Evolutionary conservation across 2,888 invertebrate genomes (phyloP).

Genomic region (Ichneumoninae sp.): DNA sequence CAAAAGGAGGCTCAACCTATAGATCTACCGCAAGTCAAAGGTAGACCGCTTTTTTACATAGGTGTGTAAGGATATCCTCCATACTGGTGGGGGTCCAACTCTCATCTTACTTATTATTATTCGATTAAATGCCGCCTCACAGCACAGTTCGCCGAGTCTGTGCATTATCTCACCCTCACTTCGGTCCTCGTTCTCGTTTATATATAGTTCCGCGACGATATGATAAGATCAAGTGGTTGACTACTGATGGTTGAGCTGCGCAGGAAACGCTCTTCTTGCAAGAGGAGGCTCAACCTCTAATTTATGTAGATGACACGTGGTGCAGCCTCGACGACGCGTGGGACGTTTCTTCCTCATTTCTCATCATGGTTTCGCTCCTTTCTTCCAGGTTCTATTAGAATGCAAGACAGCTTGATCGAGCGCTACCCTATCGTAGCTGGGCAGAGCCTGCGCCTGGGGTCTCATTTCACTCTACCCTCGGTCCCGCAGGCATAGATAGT

Average conservation of each 20-base stretch:
- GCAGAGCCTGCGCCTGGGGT: slow-evolving; percentile 30
- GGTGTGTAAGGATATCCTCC: neutral
- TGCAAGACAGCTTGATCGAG: slow-evolving; percentile 77
- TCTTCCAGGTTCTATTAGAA: slow-evolving; percentile 71
- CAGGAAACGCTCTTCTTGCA: slow-evolving; percentile 37
- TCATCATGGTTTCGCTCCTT: slow-evolving; percentile 38
- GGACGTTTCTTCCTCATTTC: slow-evolving; percentile 22
- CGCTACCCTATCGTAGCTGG: slow-evolving; percentile 69
- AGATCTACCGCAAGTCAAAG: neutral
- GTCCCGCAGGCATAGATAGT: slow-evolving; percentile 1
- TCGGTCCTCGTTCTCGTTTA: slow-evolving; percentile 26
- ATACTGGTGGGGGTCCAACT: neutral
- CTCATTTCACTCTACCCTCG: slow-evolving; percentile 38
- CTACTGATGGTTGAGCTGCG: slow-evolving; percentile 47
- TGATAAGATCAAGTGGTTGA: slow-evolving; percentile 55
- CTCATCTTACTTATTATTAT: neutral
- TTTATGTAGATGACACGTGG: slow-evolving; percentile 58
- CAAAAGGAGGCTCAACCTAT: slow-evolving; percentile 19
- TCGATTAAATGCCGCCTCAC: neutral
- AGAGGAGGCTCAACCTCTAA: slow-evolving; percentile 32
- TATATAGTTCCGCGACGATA: slow-evolving; percentile 26
- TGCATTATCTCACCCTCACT: neutral
- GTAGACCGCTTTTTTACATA: neutral
- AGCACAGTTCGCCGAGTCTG: neutral
- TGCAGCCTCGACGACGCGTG: slow-evolving; percentile 15